These are phyloP conservation scores for Diorhabda carinulata DNA, from an alignment of 1,140 invertebrate species.

Conservation along the genomic window DNA sequence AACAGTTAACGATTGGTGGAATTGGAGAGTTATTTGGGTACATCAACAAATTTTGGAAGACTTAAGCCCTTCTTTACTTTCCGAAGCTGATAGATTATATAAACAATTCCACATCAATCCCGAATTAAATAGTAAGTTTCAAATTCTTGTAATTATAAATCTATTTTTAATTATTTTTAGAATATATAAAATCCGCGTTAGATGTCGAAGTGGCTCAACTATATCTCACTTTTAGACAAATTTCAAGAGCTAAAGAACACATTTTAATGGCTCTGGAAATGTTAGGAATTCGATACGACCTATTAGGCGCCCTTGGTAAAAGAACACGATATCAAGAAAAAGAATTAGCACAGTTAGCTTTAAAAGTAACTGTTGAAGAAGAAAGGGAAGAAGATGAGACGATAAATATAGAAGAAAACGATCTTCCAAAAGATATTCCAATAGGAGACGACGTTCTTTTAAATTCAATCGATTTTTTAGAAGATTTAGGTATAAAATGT, in stretches of 20 bases:
- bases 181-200: slow-evolving; percentile 59
- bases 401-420: slow-evolving; percentile 44
- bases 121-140: slow-evolving; percentile 28
- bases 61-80: slow-evolving; percentile 60
- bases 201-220: slow-evolving; percentile 72
- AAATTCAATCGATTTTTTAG: slow-evolving; percentile 71
- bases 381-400: background rate
- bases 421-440: slow-evolving; percentile 61
- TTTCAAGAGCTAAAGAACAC: slow-evolving; percentile 63
- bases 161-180: slow-evolving; percentile 33
- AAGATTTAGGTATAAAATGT: slow-evolving; percentile 45
- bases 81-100: slow-evolving; percentile 58
- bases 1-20: slow-evolving; percentile 63
- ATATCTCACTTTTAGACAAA: slow-evolving; percentile 69
- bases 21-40: slow-evolving; percentile 63
- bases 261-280: slow-evolving; percentile 59
- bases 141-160: background rate
- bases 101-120: slow-evolving; percentile 46
- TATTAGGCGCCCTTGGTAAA: slow-evolving; percentile 74
- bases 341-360: slow-evolving; percentile 73
- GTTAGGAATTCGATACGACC: slow-evolving; percentile 62
- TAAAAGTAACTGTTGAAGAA: slow-evolving; percentile 55
- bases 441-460: slow-evolving; percentile 83
- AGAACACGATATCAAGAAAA: slow-evolving; percentile 84
- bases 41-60: slow-evolving; percentile 75